Evolutionary conservation across 2,113 vertebrate genomes (phyloP).

Genomic region (Syrrhaptes paradoxus): DNA sequence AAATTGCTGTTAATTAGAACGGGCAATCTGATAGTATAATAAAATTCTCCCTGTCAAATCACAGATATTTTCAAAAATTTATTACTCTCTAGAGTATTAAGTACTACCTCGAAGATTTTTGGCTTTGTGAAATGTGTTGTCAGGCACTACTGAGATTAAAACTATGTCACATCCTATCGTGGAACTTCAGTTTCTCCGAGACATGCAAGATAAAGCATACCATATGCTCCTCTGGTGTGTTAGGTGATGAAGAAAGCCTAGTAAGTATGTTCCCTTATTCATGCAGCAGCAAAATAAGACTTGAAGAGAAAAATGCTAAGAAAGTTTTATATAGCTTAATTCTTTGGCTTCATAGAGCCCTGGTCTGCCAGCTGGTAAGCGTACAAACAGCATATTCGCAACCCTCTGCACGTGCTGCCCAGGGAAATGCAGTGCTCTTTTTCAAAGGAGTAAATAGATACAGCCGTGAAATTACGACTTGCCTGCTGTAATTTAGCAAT

Average conservation of each 20-base stretch:
- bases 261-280: constrained; percentile 9
- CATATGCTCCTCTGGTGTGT: background rate
- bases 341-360: background rate
- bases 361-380: background rate
- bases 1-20: constrained; percentile 20
- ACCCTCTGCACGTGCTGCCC: background rate
- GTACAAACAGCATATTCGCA: background rate
- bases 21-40: background rate
- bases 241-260: constrained; percentile 17
- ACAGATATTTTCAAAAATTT: background rate
- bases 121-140: background rate
- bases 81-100: background rate
- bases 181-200: background rate
- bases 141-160: background rate
- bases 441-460: background rate
- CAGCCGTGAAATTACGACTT: background rate
- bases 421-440: background rate
- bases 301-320: background rate
- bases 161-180: background rate
- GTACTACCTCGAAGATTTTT: background rate
- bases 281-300: background rate
- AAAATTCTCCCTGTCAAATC: background rate
- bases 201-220: background rate
- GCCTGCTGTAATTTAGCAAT: background rate
- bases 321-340: background rate